Evolutionary conservation across 2,888 invertebrate genomes (phyloP).

Genomic region (Pollenia amentaria): DNA sequence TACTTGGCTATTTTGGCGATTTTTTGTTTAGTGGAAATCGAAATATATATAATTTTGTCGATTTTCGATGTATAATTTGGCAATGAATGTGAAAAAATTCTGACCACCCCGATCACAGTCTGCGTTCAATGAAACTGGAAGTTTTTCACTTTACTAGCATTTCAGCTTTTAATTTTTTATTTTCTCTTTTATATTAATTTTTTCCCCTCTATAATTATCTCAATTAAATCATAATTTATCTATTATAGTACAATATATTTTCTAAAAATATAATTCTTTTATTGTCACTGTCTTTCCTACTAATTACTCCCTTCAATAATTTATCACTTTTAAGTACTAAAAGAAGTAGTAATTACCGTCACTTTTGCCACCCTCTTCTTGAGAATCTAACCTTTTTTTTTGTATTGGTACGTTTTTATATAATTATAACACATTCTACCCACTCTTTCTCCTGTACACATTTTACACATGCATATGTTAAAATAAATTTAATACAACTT

Average conservation of each 20-base stretch:
- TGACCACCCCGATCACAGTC: no score
- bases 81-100: no score
- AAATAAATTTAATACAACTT: slow-evolving; percentile 58
- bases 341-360: slow-evolving; percentile 1
- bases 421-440: slow-evolving; percentile 41
- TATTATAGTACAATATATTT: slow-evolving; percentile 3
- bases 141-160: no score
- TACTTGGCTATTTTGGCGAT: no score
- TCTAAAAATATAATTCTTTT: neutral
- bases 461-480: slow-evolving; percentile 25
- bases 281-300: neutral
- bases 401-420: slow-evolving; percentile 19
- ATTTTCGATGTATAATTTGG: no score
- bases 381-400: neutral
- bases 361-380: neutral
- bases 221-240: slow-evolving; percentile 3
- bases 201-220: neutral
- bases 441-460: neutral
- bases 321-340: neutral
- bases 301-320: slow-evolving; percentile 30
- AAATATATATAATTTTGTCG: no score
- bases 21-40: no score
- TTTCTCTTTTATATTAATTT: neutral
- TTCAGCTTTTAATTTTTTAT: neutral
- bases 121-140: no score